A percentile compares a stretch with the other conserved stretches of the same genome.
Evolutionary conservation across 2,113 vertebrate species (phyloP).

Genomic region (Edolisoma coerulescens): DNA sequence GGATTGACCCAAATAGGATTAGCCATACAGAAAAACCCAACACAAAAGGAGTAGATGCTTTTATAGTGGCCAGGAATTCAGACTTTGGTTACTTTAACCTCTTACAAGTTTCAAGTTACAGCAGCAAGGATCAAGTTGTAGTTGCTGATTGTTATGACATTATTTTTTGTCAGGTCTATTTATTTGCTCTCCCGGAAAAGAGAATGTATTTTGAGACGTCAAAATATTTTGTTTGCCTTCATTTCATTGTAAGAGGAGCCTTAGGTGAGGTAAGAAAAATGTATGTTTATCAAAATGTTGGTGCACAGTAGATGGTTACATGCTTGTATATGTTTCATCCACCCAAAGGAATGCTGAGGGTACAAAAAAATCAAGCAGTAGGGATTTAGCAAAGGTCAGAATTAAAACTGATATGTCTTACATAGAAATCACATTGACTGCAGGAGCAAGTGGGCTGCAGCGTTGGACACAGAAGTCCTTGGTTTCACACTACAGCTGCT

Average conservation of each 20-base stretch:
- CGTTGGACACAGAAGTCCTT: neutral
- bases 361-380: neutral
- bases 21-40: neutral
- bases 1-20: neutral
- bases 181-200: conserved; percentile 9
- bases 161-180: conserved; percentile 46
- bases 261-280: conserved; percentile 9
- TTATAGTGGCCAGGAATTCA: neutral
- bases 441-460: neutral
- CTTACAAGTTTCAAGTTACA: conserved; percentile 5
- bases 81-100: conserved; percentile 6
- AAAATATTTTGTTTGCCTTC: conserved; percentile 48
- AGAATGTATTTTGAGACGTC: neutral
- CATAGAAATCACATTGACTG: neutral
- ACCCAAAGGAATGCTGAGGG: neutral
- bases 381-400: neutral
- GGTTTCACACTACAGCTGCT: neutral
- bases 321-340: neutral
- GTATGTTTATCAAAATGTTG: neutral
- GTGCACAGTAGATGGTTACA: neutral
- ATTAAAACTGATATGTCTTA: neutral
- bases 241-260: neutral
- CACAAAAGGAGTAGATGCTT: neutral
- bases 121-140: neutral
- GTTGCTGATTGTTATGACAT: conserved; percentile 45